phyloP scores from a whole-genome alignment of 1,140 invertebrate genomes.

The Maniola jurtina region DNA sequence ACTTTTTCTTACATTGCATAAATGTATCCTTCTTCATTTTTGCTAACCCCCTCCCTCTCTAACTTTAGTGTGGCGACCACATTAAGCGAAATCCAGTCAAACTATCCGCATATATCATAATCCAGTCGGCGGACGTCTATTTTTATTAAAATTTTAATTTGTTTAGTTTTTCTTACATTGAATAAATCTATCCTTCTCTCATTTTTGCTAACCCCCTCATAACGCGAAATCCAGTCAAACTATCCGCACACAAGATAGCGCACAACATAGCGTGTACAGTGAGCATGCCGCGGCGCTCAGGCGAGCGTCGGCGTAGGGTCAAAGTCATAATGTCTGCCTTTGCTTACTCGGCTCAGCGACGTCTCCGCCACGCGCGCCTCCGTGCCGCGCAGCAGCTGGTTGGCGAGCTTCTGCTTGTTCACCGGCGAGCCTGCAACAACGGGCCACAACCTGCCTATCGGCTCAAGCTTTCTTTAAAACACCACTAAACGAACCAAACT shows the following conservation, averaged over 20 bases:
- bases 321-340: constrained; percentile 58
- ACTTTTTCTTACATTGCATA: too few relatives aligned
- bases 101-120: too few relatives aligned
- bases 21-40: too few relatives aligned
- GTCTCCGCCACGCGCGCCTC: constrained; percentile 86
- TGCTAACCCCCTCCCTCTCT: too few relatives aligned
- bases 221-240: constrained; percentile 8
- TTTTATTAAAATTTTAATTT: too few relatives aligned
- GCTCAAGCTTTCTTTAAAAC: constrained; percentile 14
- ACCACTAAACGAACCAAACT: too few relatives aligned
- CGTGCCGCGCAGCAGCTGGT: constrained; percentile 82
- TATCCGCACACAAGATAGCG: not conserved
- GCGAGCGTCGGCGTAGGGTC: constrained; percentile 41
- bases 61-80: too few relatives aligned
- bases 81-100: too few relatives aligned
- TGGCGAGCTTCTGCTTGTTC: constrained; percentile 88
- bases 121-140: too few relatives aligned
- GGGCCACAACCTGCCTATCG: constrained; percentile 43
- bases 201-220: too few relatives aligned
- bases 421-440: constrained; percentile 84
- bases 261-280: not conserved
- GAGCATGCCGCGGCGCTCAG: constrained; percentile 31
- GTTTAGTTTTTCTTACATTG: too few relatives aligned
- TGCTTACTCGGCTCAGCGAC: constrained; percentile 84
- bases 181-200: too few relatives aligned